Evolutionary conservation across 2,113 vertebrate species (phyloP), one percentile per base, ranked within the genome.

Genomic region (Pyrgilauda ruficollis): DNA sequence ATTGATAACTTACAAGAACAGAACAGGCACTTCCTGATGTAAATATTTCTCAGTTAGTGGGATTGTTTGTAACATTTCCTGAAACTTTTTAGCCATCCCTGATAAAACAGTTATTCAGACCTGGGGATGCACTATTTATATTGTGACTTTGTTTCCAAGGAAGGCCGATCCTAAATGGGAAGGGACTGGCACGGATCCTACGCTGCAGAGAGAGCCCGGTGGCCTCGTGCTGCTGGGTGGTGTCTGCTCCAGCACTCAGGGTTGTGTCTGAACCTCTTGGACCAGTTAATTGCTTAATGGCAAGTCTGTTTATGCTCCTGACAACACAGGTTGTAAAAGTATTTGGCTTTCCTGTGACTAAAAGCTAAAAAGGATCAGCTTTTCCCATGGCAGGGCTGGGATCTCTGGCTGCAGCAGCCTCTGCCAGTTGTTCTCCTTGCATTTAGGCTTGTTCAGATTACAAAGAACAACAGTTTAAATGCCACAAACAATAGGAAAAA

Each of bases 321-420:
- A 19, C 62, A 58, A 0, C 4, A 0, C 3, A 3, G 2, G 1
- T 74, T 73, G 33, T 46, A 15, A 30, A 55, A 77, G 13, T 49
- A 27, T 74, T 68, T 92, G 90, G 41, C 50, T 82, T 96, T 74
- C 22, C 35, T 63, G 47, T 16, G 62, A 8, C 33, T 41, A 19
- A 74, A 35, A 56, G 22, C 49, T 63, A 15, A 49, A 49, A 31
- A 49, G 56, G 44, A 41, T 1, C 41, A 10, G 55, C 50, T 67
- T 86, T 75, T 20, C 2, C 56, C 21, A 0, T 8, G 30, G 15
- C 61, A 23, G 1, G 3, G 7, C 5, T 13, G 67, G 6, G n/a
- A 67, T 35, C 21, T 74, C 26, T 31, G 50, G 24, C 61, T 53
- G 53, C n/a, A 49, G 67, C 63, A 64, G 18, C 3, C 1, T 33